phyloP scores from a whole-genome alignment of 23 tunicate species.

The Oikopleura vanhoeffeni region DNA sequence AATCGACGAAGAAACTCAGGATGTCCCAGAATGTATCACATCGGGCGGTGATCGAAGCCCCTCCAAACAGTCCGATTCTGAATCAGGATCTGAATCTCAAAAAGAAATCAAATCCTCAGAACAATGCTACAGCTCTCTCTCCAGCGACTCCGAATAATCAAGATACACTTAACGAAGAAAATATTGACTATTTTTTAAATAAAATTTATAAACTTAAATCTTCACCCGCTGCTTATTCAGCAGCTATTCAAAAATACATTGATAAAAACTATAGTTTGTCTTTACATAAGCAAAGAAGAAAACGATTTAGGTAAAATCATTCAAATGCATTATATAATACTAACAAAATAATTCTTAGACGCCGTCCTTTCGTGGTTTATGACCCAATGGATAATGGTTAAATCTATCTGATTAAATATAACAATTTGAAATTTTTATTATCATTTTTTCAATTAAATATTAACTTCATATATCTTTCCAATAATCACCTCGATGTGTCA shows the following conservation, averaged over 20 bases:
- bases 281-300: neutral
- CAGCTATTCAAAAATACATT: neutral
- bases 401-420: no score
- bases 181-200: neutral
- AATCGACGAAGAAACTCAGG: neutral
- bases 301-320: neutral
- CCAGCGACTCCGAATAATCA: neutral
- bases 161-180: no score
- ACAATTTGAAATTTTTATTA: no score
- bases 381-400: conserved; percentile 5
- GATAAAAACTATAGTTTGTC: neutral
- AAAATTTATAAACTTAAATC: neutral
- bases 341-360: no score
- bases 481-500: no score
- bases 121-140: neutral
- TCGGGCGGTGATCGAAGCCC: neutral
- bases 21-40: neutral
- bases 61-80: no score
- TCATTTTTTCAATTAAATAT: no score
- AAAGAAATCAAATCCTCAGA: neutral
- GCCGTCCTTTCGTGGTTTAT: neutral
- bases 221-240: neutral
- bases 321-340: no score
- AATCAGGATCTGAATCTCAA: neutral
- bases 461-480: no score